A percentile compares a stretch with the other conserved stretches of the same genome.
Conservation (phyloP, 2,113 vertebrate genomes). For the Saiga tatarica region DNA sequence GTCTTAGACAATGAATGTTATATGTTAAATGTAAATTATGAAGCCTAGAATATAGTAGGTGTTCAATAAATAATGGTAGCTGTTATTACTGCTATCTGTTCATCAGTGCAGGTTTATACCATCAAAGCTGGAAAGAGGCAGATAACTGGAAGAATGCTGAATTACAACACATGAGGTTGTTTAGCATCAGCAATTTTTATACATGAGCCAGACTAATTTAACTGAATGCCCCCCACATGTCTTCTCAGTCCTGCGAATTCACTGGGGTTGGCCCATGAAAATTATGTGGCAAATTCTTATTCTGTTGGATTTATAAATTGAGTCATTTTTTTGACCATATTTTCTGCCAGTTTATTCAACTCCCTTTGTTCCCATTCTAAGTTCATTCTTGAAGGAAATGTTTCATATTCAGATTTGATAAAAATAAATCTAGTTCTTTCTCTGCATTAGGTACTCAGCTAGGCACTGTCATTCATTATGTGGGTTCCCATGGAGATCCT, state of each 20-base stretch:
- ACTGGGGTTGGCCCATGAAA: background rate
- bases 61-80: background rate
- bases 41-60: background rate
- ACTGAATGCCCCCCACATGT: background rate
- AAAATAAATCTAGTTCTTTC: too few species aligned
- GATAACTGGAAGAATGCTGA: background rate
- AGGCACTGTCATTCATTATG: too few species aligned
- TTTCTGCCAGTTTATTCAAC: constrained; percentile 11
- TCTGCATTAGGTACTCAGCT: too few species aligned
- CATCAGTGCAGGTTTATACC: background rate
- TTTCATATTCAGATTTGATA: too few species aligned
- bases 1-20: background rate
- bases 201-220: background rate
- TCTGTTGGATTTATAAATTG: background rate
- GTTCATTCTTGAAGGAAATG: background rate
- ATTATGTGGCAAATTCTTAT: background rate
- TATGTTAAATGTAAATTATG: background rate
- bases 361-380: constrained; percentile 10
- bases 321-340: background rate
- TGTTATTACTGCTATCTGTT: background rate
- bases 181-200: background rate
- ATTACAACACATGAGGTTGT: background rate
- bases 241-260: background rate
- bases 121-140: background rate
- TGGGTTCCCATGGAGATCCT: too few species aligned